phyloP scores from a whole-genome alignment of 2,113 vertebrate genomes.

The Hystrix cristata region DNA sequence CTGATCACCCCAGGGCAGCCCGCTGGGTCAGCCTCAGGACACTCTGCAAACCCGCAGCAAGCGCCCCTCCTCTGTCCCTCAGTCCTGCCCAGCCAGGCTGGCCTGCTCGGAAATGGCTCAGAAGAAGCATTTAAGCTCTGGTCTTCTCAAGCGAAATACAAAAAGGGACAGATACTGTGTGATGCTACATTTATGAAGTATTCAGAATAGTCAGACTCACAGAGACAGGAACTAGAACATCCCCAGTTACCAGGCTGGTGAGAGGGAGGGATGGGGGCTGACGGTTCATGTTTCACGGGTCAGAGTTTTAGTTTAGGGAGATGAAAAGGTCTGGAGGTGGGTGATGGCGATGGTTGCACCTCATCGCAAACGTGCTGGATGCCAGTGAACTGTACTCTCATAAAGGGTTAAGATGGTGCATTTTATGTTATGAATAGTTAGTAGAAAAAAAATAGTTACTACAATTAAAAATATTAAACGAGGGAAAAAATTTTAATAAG shows the following conservation, averaged over 20 bases:
- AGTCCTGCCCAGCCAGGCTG: not conserved
- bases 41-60: not conserved
- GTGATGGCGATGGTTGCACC: fast-evolving
- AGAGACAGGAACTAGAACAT: not conserved
- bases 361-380: not conserved
- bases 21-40: not conserved
- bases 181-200: too few relatives aligned
- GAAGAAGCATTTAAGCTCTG: not conserved
- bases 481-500: not conserved
- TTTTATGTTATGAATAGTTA: not conserved
- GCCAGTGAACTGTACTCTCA: not conserved
- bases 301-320: not conserved
- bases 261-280: too few relatives aligned
- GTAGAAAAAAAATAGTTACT: not conserved
- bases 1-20: not conserved
- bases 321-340: not conserved
- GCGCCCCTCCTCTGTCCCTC: not conserved
- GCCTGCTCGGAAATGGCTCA: not conserved
- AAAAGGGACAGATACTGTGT: not conserved
- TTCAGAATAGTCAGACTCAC: not conserved
- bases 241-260: not conserved
- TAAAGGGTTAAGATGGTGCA: not conserved
- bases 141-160: not conserved
- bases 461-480: not conserved
- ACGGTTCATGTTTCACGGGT: not conserved